phyloP scores from a whole-genome alignment of 2,113 vertebrate species.

The Sphyrna mokarran region DNA sequence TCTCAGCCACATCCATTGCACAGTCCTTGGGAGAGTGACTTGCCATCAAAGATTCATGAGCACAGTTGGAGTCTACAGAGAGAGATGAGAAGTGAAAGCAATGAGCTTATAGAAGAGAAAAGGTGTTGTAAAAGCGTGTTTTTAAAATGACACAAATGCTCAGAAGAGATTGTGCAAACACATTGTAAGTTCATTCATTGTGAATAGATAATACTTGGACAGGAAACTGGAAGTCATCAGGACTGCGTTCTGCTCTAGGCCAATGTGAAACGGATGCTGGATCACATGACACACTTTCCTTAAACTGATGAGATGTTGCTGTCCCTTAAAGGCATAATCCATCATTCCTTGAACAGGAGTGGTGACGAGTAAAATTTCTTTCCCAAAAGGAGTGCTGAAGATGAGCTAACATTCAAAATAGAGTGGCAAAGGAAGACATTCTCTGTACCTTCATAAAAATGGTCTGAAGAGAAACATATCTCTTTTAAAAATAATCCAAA shows the following conservation, averaged over 20 bases:
- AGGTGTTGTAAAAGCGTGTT: background rate
- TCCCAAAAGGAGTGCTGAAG: background rate
- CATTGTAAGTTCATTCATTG: too few species aligned
- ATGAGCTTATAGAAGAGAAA: background rate
- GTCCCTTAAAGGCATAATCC: too few species aligned
- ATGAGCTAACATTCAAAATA: background rate
- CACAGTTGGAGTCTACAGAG: background rate
- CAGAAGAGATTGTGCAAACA: too few species aligned
- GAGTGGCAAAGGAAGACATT: background rate
- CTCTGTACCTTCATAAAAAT: background rate
- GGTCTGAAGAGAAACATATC: background rate
- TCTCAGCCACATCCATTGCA: too few species aligned
- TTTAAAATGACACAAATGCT: too few species aligned
- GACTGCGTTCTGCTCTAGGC: too few species aligned
- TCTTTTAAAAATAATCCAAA: background rate
- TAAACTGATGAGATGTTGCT: too few species aligned
- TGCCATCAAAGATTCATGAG: background rate
- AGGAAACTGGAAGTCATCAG: too few species aligned
- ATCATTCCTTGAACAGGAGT: background rate
- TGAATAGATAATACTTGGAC: too few species aligned
- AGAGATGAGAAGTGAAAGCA: background rate
- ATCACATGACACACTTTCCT: too few species aligned
- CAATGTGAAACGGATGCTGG: too few species aligned
- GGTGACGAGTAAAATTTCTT: background rate
- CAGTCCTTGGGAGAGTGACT: background rate